Evolutionary conservation across 2,113 vertebrate genomes (phyloP), one percentile per base, ranked within the genome.

Genomic region (Vimba vimba): DNA sequence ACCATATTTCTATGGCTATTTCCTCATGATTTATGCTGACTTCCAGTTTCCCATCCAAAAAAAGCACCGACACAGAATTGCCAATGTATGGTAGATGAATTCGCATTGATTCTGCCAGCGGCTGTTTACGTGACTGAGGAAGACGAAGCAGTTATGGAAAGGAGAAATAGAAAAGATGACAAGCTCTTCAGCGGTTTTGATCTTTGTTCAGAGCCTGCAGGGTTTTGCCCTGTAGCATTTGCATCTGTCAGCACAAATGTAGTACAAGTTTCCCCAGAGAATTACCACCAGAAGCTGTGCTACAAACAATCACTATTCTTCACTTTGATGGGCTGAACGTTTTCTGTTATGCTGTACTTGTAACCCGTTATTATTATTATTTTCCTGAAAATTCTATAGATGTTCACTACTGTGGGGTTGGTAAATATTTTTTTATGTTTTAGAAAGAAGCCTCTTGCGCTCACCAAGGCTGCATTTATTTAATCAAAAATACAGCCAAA

Each of bases 181-280:
- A 7, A 60, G 59, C 36, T 62, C 59, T 27, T 62, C 36, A 45
- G 74, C 55, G 74, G 47, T 76, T 76, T 76, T 55, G 25, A 76
- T 76, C 25, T 55, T 21, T 69, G 79, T 68, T 47, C 60, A 81
- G 60, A 47, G 79, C 79, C 79, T 33, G 4, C 23, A 45, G 60
- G 79, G 43, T 81, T 66, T 83, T 75, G 8, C 71, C 75, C 55
- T 17, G 57, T 45, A 78, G 55, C 85, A 59, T 80, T 45, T 69
- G 68, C 76, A 45, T 36, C 45, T 59, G 77, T 86, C 30, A 59
- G 55, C 36, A 88, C 47, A 79, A 62, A 68, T 66, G 79, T 23
- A 33, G 25, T 13, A 66, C 79, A 68, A 45, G 78, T 30, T 19
- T 47, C 13, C 39, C 47, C 2, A 55, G 25, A 76, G 74, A 52